Conservation (phyloP, 2,888 invertebrate genomes). For the Caenorhabditis angaria region DNA sequence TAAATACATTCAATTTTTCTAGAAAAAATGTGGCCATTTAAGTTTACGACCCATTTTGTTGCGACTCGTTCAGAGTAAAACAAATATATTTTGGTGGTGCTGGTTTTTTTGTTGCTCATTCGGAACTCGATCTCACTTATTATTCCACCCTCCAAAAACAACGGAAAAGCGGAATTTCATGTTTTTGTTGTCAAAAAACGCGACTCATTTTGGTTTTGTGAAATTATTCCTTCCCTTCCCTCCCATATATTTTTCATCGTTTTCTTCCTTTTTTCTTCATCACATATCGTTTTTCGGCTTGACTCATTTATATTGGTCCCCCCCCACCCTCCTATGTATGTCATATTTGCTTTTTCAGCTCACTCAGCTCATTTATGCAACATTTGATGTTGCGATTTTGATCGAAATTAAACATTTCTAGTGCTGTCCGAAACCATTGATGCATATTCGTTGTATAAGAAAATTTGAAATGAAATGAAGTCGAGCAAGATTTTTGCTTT, state of each 20-base stretch:
- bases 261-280: too few relatives aligned
- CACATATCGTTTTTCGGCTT: neutral
- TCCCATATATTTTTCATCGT: too few relatives aligned
- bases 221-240: conserved; percentile 1
- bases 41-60: neutral
- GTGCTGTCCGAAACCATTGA: neutral
- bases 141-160: neutral
- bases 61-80: neutral
- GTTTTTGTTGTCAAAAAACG: neutral
- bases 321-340: too few relatives aligned
- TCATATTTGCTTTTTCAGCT: neutral
- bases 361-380: neutral
- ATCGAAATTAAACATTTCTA: neutral
- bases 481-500: neutral
- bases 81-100: neutral
- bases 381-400: neutral
- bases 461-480: neutral
- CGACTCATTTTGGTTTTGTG: neutral
- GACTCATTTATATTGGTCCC: neutral
- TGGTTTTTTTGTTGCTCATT: too few relatives aligned
- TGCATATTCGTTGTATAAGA: neutral
- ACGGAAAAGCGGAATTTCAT: neutral
- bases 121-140: too few relatives aligned
- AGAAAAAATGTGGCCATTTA: neutral
- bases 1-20: neutral